Evolutionary conservation across 1,140 invertebrate genomes (phyloP).

Genomic region (Caenorhabditis tropicalis): DNA sequence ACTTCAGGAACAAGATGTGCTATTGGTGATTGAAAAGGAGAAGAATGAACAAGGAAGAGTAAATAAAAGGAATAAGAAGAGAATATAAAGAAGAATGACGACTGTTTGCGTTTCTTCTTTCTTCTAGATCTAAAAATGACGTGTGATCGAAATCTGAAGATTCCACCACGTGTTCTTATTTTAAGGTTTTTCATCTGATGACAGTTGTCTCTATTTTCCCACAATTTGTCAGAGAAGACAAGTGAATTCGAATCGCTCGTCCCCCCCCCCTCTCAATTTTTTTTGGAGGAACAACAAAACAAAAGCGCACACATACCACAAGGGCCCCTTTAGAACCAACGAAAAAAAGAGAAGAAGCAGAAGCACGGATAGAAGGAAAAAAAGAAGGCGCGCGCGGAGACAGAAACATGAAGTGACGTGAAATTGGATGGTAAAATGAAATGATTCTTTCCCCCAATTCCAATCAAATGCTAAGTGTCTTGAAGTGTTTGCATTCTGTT

Average conservation of each 20-base stretch:
- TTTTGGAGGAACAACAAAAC: background rate
- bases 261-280: background rate
- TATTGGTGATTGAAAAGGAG: background rate
- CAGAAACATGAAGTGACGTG: slow-evolving; percentile 36
- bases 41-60: background rate
- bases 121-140: background rate
- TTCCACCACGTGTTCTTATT: background rate
- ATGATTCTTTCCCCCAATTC: background rate
- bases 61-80: background rate
- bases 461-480: background rate
- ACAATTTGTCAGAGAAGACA: slow-evolving; percentile 23
- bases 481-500: slow-evolving; percentile 8
- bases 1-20: background rate
- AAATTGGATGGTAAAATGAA: slow-evolving; percentile 24
- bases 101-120: background rate
- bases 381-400: background rate
- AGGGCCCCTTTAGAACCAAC: background rate
- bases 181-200: background rate
- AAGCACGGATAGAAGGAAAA: background rate
- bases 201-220: slow-evolving; percentile 22
- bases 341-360: background rate
- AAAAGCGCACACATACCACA: slow-evolving; percentile 35
- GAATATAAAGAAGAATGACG: background rate
- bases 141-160: background rate
- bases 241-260: slow-evolving; percentile 17